Conservation (phyloP, 2,888 invertebrate genomes). For the Pseudeuparius sepicola region DNA sequence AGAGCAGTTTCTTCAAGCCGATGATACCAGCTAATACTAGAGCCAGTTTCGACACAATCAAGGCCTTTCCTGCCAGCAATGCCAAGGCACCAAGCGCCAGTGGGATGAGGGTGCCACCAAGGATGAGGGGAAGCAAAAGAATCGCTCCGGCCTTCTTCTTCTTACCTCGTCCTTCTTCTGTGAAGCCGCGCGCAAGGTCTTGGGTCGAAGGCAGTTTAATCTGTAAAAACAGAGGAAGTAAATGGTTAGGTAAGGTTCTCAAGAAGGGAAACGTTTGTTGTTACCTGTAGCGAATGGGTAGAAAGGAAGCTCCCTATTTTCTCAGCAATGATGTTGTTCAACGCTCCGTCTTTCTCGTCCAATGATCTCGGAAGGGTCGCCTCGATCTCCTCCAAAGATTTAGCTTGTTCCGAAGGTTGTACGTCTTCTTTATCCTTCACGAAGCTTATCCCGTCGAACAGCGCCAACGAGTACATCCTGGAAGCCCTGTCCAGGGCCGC, state of each 20-base stretch:
- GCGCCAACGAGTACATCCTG: constrained; percentile 47
- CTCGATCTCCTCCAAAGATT: constrained; percentile 55
- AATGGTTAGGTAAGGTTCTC: too few relatives aligned
- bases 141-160: constrained; percentile 66
- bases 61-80: constrained; percentile 72
- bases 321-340: constrained; percentile 66
- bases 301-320: constrained; percentile 65
- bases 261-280: too few relatives aligned
- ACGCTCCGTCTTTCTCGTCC: constrained; percentile 59
- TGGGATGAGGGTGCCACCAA: constrained; percentile 73
- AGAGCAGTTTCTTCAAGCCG: constrained; percentile 72
- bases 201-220: constrained; percentile 64
- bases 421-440: constrained; percentile 47
- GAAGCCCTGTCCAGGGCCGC: constrained; percentile 65
- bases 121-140: constrained; percentile 66
- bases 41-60: constrained; percentile 76
- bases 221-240: constrained; percentile 35
- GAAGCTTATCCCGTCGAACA: constrained; percentile 68
- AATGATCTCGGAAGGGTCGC: constrained; percentile 63
- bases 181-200: constrained; percentile 51
- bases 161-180: constrained; percentile 53
- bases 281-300: constrained; percentile 71
- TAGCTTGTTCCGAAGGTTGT: constrained; percentile 37
- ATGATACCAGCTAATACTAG: constrained; percentile 74
- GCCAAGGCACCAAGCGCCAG: constrained; percentile 74